Conservation (phyloP, 1,140 invertebrate genomes). For the Macrostomum lignano region DNA sequence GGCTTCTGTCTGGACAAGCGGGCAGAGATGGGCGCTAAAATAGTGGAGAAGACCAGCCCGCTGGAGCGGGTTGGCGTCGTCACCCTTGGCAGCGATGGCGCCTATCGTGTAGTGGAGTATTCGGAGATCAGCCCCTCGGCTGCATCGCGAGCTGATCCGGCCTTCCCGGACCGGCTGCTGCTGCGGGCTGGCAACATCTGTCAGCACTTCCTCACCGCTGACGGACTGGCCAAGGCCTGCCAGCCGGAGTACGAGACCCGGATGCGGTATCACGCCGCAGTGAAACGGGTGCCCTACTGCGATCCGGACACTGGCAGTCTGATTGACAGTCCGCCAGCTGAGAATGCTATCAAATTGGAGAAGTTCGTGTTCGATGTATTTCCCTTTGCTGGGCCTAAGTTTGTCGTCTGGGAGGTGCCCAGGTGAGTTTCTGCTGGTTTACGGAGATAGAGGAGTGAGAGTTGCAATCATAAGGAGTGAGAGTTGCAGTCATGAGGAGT, state of each 20-base stretch:
- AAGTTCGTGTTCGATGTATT: conserved; percentile 99
- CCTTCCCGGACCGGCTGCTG: conserved; percentile 48
- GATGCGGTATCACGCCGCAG: conserved; percentile 67
- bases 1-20: conserved; percentile 63
- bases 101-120: too few relatives aligned
- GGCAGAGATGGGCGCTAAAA: conserved; percentile 76
- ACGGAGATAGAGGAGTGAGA: too few relatives aligned
- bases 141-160: too few relatives aligned
- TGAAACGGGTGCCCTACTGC: conserved; percentile 77
- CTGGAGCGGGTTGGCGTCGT: conserved; percentile 2
- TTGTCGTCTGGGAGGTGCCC: too few relatives aligned
- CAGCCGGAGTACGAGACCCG: conserved; percentile 23
- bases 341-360: conserved; percentile 92
- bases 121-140: too few relatives aligned
- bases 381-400: conserved; percentile 55
- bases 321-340: conserved; percentile 41
- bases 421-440: too few relatives aligned
- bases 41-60: conserved; percentile 11
- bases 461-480: too few relatives aligned
- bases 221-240: conserved; percentile 37
- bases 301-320: conserved; percentile 39
- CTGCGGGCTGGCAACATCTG: conserved; percentile 89
- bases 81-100: too few relatives aligned
- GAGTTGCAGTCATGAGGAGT: too few relatives aligned
- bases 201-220: conserved; percentile 74